These are phyloP conservation scores for Dendroctonus valens DNA, from an alignment of 1,140 invertebrate genomes.

Conservation along the genomic window DNA sequence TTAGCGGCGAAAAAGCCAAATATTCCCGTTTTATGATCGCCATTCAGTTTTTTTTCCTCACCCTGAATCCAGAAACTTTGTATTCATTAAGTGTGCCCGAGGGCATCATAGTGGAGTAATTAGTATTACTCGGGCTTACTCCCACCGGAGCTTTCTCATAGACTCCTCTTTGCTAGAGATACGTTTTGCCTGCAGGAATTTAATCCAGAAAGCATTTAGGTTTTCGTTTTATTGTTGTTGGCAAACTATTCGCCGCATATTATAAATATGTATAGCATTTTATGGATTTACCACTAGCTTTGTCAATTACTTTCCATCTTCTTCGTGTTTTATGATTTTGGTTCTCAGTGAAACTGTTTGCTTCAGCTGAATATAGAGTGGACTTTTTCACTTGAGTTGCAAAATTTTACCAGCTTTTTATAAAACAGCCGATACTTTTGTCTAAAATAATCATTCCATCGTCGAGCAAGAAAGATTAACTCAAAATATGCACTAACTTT, in stretches of 20 bases:
- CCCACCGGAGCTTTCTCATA: slow-evolving; percentile 12
- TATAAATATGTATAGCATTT: neutral
- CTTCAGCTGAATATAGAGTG: too few relatives aligned
- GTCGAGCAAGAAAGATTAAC: too few relatives aligned
- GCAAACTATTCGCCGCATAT: slow-evolving; percentile 5
- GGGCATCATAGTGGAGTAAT: slow-evolving; percentile 30
- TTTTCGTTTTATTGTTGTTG: slow-evolving; percentile 9
- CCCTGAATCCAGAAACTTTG: slow-evolving; percentile 23
- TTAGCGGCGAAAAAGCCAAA: slow-evolving; percentile 32
- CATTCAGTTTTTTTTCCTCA: slow-evolving; percentile 23
- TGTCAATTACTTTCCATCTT: too few relatives aligned
- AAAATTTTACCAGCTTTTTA: too few relatives aligned
- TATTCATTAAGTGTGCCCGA: slow-evolving; percentile 35
- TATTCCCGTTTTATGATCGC: slow-evolving; percentile 31
- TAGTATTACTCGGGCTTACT: slow-evolving; percentile 29
- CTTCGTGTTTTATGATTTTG: too few relatives aligned
- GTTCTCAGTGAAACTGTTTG: too few relatives aligned
- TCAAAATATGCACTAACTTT: too few relatives aligned
- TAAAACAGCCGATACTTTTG: too few relatives aligned
- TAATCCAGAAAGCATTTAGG: slow-evolving; percentile 15
- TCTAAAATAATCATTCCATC: too few relatives aligned
- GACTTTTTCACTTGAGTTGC: too few relatives aligned
- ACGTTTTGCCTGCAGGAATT: slow-evolving; percentile 18
- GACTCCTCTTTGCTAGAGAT: slow-evolving; percentile 9
- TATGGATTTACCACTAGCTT: too few relatives aligned